Evolutionary conservation across 1,140 invertebrate species (phyloP).

Genomic region (Sipha flava): DNA sequence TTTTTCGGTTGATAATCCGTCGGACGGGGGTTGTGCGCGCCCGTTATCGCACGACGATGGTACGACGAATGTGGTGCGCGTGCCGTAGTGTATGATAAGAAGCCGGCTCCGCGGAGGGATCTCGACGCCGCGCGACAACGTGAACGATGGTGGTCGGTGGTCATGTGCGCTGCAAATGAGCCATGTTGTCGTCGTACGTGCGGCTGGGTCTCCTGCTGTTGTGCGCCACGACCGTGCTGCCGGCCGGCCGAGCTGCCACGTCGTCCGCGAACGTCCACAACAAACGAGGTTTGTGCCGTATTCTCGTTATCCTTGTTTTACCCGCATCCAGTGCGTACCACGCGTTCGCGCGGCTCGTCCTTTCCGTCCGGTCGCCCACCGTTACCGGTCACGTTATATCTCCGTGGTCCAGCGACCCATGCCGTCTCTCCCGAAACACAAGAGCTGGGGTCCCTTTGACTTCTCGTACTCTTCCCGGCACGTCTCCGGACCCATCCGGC

Average conservation of each 20-base stretch:
- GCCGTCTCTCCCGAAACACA: no score
- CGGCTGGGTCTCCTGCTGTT: slow-evolving; percentile 27
- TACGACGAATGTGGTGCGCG: slow-evolving; percentile 21
- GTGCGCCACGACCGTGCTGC: slow-evolving; percentile 24
- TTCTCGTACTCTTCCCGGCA: no score
- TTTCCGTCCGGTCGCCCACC: no score
- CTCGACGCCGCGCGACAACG: slow-evolving; percentile 22
- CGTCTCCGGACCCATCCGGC: no score
- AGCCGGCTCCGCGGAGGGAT: slow-evolving; percentile 12
- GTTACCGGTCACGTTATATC: no score
- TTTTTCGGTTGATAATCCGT: no score
- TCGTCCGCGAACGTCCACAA: slow-evolving; percentile 18
- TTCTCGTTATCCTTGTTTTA: no score
- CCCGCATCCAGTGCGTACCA: no score
- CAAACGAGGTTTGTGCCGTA: slow-evolving; percentile 7
- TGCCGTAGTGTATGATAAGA: slow-evolving; percentile 26
- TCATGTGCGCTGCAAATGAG: slow-evolving; percentile 31
- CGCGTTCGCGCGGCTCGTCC: no score
- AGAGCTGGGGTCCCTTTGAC: no score
- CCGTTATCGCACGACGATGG: not conserved
- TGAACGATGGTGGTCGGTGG: slow-evolving; percentile 25
- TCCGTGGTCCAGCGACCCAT: no score
- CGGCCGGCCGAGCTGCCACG: slow-evolving; percentile 24
- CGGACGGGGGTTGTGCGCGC: not conserved
- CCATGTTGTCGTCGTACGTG: slow-evolving; percentile 24